Evolutionary conservation across 2,113 vertebrate species (phyloP).

Genomic region (Todiramphus chloris): DNA sequence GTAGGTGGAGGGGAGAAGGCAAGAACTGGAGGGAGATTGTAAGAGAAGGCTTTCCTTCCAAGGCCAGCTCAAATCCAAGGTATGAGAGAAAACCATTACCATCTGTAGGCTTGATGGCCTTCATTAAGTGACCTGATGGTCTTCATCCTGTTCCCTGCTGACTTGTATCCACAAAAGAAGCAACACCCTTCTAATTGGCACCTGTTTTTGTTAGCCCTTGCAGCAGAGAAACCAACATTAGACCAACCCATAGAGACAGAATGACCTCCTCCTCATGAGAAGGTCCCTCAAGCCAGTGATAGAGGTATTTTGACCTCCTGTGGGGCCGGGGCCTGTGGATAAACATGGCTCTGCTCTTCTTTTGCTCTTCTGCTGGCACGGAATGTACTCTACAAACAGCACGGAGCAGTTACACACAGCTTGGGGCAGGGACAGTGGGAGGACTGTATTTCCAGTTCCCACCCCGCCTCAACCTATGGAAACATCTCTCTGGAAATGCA

Average conservation of each 20-base stretch:
- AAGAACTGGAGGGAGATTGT: background rate
- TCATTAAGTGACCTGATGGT: background rate
- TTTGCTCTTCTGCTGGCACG: background rate
- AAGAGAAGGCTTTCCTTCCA: background rate
- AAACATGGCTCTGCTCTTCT: background rate
- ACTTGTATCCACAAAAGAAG: background rate
- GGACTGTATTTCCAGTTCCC: background rate
- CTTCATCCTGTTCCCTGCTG: background rate
- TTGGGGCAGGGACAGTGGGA: background rate
- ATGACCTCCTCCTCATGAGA: background rate
- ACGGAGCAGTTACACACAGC: background rate
- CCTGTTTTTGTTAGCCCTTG: background rate
- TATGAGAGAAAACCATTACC: background rate
- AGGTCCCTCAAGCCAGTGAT: background rate
- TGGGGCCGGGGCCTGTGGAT: background rate
- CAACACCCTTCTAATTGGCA: background rate
- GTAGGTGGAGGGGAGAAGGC: background rate
- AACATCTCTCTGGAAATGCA: background rate
- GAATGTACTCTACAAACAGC: background rate
- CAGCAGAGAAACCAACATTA: background rate
- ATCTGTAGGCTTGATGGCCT: background rate
- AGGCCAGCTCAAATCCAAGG: background rate
- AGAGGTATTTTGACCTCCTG: background rate
- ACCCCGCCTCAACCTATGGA: background rate
- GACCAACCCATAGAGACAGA: background rate